A percentile compares a stretch with the other conserved stretches of the same genome.
These are phyloP conservation scores for Manis crassicaudata DNA, from an alignment of 2,797 vertebrate genomes.

Conservation along the genomic window DNA sequence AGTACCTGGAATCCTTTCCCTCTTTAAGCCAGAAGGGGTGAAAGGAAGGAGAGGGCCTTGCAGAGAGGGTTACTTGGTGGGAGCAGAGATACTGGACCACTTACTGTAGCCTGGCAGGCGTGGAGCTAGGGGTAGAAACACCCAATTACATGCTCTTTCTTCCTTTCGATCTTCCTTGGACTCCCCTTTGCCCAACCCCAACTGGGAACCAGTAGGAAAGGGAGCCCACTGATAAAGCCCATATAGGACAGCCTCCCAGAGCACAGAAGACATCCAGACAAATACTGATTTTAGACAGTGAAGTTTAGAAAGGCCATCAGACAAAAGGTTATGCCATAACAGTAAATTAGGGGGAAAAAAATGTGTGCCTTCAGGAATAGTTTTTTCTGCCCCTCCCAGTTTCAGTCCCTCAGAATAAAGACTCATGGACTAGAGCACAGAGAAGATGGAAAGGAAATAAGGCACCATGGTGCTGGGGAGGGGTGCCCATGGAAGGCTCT, in stretches of 20 bases:
- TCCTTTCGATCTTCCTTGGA: not conserved
- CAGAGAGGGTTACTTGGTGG: not conserved
- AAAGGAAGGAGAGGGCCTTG: not conserved
- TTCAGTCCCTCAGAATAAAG: not conserved
- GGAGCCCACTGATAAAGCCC: not conserved
- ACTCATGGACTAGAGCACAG: not conserved
- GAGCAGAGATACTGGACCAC: not conserved
- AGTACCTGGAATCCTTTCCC: not conserved
- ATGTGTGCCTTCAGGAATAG: not conserved
- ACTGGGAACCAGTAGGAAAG: not conserved
- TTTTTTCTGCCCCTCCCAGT: not conserved
- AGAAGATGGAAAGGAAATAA: not conserved
- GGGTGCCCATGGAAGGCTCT: not conserved
- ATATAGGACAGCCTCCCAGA: not conserved
- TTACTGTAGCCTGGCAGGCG: too few species aligned
- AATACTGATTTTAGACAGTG: not conserved
- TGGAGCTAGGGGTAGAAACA: too few species aligned
- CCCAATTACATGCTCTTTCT: not conserved
- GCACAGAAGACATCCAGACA: not conserved
- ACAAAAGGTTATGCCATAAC: not conserved
- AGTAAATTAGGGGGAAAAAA: not conserved
- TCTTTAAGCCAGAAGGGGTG: not conserved
- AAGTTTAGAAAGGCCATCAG: not conserved
- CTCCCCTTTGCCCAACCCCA: not conserved
- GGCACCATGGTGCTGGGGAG: not conserved